These are phyloP conservation scores for Drosophila tani DNA, from an alignment of 1,140 invertebrate species.

Conservation along the genomic window DNA sequence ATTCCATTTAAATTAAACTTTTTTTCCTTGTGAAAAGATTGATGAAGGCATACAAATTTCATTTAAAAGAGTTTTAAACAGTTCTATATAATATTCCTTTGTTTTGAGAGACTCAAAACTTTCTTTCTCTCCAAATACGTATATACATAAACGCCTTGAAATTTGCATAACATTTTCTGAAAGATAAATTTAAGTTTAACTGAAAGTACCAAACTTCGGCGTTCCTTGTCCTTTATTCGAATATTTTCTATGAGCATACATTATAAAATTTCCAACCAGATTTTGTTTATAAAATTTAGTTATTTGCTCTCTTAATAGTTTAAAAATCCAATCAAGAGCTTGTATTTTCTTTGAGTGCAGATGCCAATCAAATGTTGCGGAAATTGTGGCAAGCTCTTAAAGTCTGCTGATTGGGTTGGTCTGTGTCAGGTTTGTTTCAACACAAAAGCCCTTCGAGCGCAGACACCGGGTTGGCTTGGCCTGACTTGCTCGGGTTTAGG, in stretches of 20 bases:
- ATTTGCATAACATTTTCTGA: background rate
- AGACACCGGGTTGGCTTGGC: slow-evolving; percentile 6
- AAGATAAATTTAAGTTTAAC: background rate
- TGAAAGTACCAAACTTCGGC: background rate
- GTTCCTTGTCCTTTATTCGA: background rate
- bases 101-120: background rate
- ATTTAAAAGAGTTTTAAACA: background rate
- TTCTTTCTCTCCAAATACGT: background rate
- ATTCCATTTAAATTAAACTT: background rate
- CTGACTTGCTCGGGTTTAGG: slow-evolving; percentile 1
- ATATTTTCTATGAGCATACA: no score
- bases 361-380: slow-evolving; percentile 71
- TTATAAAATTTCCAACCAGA: no score
- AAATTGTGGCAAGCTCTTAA: slow-evolving; percentile 77
- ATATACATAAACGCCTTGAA: background rate
- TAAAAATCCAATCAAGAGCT: background rate
- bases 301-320: background rate
- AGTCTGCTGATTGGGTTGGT: slow-evolving; percentile 71
- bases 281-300: no score
- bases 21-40: background rate
- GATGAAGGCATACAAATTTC: background rate
- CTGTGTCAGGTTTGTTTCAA: slow-evolving; percentile 59
- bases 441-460: slow-evolving; percentile 49
- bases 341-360: slow-evolving; percentile 14
- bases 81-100: background rate